Evolutionary conservation across 2,888 invertebrate genomes (phyloP), one percentile per base, ranked within the genome.

Genomic region (Argyresthia albistria): DNA sequence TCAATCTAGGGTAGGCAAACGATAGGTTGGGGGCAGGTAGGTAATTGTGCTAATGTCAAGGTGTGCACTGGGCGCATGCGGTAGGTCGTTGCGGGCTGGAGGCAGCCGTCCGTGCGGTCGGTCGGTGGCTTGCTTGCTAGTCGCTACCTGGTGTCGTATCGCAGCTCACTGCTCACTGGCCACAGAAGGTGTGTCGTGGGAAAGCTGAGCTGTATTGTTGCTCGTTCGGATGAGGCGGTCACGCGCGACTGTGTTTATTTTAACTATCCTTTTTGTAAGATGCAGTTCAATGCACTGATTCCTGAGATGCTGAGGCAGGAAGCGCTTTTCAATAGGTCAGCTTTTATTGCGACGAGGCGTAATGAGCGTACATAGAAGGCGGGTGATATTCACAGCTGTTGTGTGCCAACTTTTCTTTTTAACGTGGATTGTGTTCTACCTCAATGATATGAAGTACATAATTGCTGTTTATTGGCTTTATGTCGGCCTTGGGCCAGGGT

Each of bases 151-250:
- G 14, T n/a, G 37, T 15, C 12, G 42, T 50, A 12, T 9, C n/a
- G 42, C 25, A n/a, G 50, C n/a, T 36, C 15, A 25, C 37, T 35
- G 50, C n/a, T 36, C 15, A 25, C 37, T 35, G 57, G 59, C 57
- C 60, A 56, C 56, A 25, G 55, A 58, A 43, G 56, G 66, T 57
- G 56, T 57, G 56, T 56, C 66, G 81, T 81, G 79, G 82, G 80
- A 80, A 77, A 73, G 69, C 62, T 55, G 66, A 61, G 68, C 70
- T 70, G 68, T 69, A 73, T 68, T 66, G 66, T 66, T 65, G 63
- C 62, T 62, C 61, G 70, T 70, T 68, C 71, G 61, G 73, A 70
- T 78, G 73, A 74, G 70, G 66, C 61, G 69, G 77, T 76, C 72
- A 79, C 67, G 75, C 69, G 71, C 64, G 58, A 67, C 57, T 37